These are phyloP conservation scores for Dendrolimus pini DNA, from an alignment of 2,888 invertebrate species.

Conservation along the genomic window DNA sequence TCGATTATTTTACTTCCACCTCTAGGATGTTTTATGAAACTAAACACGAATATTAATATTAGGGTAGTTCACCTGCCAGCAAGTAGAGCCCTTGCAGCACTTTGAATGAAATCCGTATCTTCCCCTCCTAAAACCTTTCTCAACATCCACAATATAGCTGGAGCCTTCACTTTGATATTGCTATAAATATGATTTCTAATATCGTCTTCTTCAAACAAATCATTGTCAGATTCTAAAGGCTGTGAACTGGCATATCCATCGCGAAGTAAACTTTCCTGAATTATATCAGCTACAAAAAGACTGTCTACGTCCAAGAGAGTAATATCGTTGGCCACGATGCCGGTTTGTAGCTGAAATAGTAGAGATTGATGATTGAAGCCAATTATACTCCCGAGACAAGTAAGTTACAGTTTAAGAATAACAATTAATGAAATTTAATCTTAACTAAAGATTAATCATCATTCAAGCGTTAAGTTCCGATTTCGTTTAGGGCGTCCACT, in stretches of 20 bases:
- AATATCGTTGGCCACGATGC: constrained; percentile 20
- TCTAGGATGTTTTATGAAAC: background rate
- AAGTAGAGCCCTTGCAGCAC: constrained; percentile 35
- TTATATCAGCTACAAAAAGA: constrained; percentile 51
- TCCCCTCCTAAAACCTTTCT: constrained; percentile 31
- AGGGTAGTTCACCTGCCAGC: constrained; percentile 30
- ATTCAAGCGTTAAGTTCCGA: too few relatives aligned
- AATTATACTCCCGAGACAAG: too few relatives aligned
- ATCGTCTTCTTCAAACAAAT: constrained; percentile 33
- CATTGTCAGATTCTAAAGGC: constrained; percentile 26
- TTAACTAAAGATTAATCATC: too few relatives aligned
- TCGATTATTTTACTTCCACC: too few relatives aligned
- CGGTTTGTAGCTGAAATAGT: constrained; percentile 37
- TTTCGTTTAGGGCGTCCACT: too few relatives aligned
- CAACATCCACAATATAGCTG: constrained; percentile 50
- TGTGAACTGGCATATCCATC: constrained; percentile 35
- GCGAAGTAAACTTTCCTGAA: constrained; percentile 51
- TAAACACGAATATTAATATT: background rate
- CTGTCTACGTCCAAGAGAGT: constrained; percentile 46
- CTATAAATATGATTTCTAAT: constrained; percentile 42
- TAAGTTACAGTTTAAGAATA: too few relatives aligned
- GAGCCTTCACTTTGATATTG: constrained; percentile 45
- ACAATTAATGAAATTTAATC: too few relatives aligned
- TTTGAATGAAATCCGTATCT: constrained; percentile 37
- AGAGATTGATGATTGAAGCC: constrained; percentile 6